Conservation (phyloP, 2,113 vertebrate genomes). For the Muntiacus reevesi region DNA sequence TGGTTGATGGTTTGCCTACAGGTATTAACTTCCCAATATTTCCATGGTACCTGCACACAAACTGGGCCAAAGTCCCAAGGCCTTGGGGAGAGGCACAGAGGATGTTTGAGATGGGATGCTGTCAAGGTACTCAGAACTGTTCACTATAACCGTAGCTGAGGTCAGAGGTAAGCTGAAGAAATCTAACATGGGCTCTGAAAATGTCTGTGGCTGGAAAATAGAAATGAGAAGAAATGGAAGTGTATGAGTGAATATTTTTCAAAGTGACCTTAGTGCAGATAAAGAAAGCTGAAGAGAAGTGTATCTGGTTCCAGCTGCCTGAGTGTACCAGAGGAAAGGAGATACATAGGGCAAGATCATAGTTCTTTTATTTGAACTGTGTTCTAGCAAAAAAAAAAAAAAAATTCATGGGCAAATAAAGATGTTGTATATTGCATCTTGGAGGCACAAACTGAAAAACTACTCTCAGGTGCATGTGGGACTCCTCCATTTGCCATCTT, state of each 20-base stretch:
- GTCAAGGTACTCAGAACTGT: background rate
- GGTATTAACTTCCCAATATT: background rate
- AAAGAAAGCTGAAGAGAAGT: background rate
- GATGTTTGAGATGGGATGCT: background rate
- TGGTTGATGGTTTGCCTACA: background rate
- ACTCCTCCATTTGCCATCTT: background rate
- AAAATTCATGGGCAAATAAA: background rate
- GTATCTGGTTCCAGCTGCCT: background rate
- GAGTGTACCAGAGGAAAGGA: background rate
- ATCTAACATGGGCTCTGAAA: background rate
- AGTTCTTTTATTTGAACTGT: background rate
- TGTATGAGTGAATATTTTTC: background rate
- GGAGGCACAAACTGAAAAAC: background rate
- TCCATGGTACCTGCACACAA: background rate
- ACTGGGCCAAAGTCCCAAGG: background rate
- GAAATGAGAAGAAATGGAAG: background rate
- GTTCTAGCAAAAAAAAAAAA: background rate
- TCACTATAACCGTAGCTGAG: background rate
- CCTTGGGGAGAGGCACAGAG: background rate
- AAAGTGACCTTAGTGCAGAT: background rate
- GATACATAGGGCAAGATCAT: fast-evolving
- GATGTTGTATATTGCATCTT: background rate
- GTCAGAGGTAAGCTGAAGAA: background rate
- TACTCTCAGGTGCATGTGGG: background rate
- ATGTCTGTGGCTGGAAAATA: background rate